Evolutionary conservation across 53 echinoderm and acorn worm species (phyloP).

Genomic region (Temnopleurus reevesii): DNA sequence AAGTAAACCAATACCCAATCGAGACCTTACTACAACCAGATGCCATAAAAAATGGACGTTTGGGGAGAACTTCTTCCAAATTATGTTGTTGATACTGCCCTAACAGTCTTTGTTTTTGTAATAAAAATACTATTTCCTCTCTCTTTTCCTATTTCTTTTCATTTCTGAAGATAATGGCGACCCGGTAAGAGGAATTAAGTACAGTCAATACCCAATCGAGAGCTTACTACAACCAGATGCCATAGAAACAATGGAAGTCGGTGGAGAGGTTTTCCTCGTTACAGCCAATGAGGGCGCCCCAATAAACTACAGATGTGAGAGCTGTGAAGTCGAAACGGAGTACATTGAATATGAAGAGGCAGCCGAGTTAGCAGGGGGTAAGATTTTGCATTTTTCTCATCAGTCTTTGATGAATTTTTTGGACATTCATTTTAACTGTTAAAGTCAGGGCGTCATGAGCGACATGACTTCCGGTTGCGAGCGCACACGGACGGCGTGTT

Average conservation of each 20-base stretch:
- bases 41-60: no score
- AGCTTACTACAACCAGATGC: slow-evolving; percentile 47
- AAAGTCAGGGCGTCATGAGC: no score
- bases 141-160: not conserved
- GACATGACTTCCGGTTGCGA: no score
- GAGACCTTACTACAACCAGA: no score
- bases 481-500: no score
- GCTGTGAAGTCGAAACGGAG: slow-evolving; percentile 9
- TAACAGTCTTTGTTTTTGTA: no score
- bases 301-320: not conserved
- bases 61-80: no score
- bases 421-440: no score
- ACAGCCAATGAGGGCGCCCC: slow-evolving; percentile 57
- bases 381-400: no score
- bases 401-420: no score
- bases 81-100: no score
- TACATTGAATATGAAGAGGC: slow-evolving; percentile 43
- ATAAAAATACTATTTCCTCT: not conserved
- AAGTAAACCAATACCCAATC: no score
- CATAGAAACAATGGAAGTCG: not conserved
- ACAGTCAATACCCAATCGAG: slow-evolving; percentile 28
- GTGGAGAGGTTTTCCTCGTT: slow-evolving; percentile 18
- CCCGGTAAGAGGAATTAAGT: not conserved
- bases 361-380: slow-evolving; percentile 29
- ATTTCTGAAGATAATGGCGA: not conserved